A percentile compares a stretch with the other conserved stretches of the same genome.
Evolutionary conservation across 1,140 invertebrate genomes (phyloP).

Genomic region (Drosophila repleta): DNA sequence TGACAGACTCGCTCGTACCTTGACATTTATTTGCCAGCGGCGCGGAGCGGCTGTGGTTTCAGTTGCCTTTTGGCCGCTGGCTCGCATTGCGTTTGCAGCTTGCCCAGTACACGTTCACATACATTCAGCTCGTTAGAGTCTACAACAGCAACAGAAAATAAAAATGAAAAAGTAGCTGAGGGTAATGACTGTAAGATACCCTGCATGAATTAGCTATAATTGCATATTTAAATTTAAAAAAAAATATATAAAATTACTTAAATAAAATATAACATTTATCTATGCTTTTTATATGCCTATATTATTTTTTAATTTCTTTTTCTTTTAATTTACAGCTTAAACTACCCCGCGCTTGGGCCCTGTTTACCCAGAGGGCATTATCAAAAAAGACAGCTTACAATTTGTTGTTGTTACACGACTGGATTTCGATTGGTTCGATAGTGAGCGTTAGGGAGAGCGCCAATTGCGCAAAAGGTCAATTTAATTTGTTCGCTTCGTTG

Average conservation of each 20-base stretch:
- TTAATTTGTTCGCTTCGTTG: constrained; percentile 57
- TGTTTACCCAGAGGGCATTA: not conserved
- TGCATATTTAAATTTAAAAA: no score
- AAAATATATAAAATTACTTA: no score
- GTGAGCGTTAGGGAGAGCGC: constrained; percentile 2
- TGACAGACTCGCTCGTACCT: constrained; percentile 52
- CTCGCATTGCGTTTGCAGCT: constrained; percentile 30
- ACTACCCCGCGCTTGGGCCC: not conserved
- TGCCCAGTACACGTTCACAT: constrained; percentile 25
- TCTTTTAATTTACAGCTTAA: no score
- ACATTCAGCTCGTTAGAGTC: constrained; percentile 56
- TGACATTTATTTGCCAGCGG: constrained; percentile 70
- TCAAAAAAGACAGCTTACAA: constrained; percentile 10
- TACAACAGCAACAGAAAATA: constrained; percentile 7
- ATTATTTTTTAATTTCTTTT: no score
- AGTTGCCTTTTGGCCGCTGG: not conserved
- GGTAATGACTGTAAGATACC: not conserved
- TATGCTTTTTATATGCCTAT: no score
- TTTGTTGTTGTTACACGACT: constrained; percentile 19
- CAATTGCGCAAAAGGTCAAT: constrained; percentile 67
- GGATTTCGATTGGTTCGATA: constrained; percentile 20
- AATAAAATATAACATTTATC: no score
- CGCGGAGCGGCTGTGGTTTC: constrained; percentile 4
- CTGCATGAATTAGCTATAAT: not conserved
- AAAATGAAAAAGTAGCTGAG: not conserved